phyloP scores from a whole-genome alignment of 2,797 vertebrate species.

The Anniella stebbinsi region DNA sequence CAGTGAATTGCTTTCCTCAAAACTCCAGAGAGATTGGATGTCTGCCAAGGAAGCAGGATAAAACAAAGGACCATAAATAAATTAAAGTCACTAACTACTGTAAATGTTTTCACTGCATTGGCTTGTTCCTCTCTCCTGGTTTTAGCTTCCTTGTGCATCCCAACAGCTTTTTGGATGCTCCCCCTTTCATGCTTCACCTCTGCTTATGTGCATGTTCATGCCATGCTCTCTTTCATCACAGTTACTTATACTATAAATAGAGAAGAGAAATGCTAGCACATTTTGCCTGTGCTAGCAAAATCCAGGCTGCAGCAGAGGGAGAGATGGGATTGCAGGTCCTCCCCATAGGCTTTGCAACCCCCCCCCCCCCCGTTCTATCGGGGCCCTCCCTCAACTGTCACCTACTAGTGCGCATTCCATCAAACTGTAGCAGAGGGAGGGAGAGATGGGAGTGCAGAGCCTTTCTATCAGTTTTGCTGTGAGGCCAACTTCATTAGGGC shows the following conservation, averaged over 20 bases:
- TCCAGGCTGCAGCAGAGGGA: no score
- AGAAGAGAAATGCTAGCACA: no score
- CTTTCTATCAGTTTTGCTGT: no score
- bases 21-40: constrained; percentile 19
- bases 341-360: no score
- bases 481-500: no score
- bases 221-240: neutral
- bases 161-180: neutral
- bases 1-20: constrained; percentile 18
- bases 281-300: no score
- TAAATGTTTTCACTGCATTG: constrained; percentile 30
- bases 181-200: neutral
- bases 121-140: constrained; percentile 11
- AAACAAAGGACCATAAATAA: constrained; percentile 33
- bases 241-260: neutral
- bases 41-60: constrained; percentile 20
- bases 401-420: no score
- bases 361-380: no score
- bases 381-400: no score
- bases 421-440: no score
- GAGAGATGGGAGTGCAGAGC: no score
- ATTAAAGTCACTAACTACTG: constrained; percentile 29
- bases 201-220: neutral
- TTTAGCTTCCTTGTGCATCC: neutral
- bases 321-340: no score